Evolutionary conservation across 1,140 invertebrate genomes (phyloP).

Genomic region (Varroa destructor): DNA sequence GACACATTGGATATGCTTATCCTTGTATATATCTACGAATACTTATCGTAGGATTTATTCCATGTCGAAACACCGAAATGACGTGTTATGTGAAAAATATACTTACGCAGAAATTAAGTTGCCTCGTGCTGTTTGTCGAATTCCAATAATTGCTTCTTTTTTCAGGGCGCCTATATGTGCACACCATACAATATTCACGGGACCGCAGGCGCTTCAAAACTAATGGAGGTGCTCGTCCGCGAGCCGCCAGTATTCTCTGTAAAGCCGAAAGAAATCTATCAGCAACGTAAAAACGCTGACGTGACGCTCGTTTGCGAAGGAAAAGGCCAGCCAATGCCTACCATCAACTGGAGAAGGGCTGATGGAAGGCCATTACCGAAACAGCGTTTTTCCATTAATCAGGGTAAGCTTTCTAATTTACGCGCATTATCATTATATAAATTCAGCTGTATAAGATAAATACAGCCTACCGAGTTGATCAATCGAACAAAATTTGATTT

Average conservation of each 20-base stretch:
- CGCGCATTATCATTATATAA: too few relatives aligned
- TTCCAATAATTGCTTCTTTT: too few relatives aligned
- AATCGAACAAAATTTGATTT: too few relatives aligned
- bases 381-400: constrained; percentile 25
- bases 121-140: background rate
- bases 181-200: constrained; percentile 86
- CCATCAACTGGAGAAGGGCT: constrained; percentile 67
- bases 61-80: too few relatives aligned
- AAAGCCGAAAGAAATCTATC: constrained; percentile 40
- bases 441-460: too few relatives aligned
- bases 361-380: constrained; percentile 7
- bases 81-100: too few relatives aligned
- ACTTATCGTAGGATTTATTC: too few relatives aligned
- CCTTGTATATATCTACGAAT: too few relatives aligned
- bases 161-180: constrained; percentile 73
- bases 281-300: constrained; percentile 41
- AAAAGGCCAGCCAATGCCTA: constrained; percentile 74
- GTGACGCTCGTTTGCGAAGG: constrained; percentile 86
- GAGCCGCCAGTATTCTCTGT: constrained; percentile 42
- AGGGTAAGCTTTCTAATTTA: constrained; percentile 44
- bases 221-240: constrained; percentile 84
- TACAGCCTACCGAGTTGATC: too few relatives aligned
- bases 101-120: too few relatives aligned
- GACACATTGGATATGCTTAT: too few relatives aligned
- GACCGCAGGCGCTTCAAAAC: constrained; percentile 73